Evolutionary conservation across 30 jellyfish, hydroid and myxozoan species (phyloP), one percentile per base, ranked within the genome.

Genomic region (Clytia hemisphaerica): DNA sequence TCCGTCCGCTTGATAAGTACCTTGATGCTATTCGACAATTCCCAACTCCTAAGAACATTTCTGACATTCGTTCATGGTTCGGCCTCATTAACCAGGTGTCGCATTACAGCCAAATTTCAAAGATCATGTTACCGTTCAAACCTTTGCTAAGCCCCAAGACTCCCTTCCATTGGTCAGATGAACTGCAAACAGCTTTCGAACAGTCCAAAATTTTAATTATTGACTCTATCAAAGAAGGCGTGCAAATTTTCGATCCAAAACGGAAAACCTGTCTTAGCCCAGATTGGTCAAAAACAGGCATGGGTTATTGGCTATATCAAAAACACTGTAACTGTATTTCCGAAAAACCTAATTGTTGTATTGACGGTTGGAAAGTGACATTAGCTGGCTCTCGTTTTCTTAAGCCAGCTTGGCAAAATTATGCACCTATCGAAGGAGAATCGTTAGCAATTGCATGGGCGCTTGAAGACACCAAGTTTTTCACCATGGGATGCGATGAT

Each of bases 371-470:
- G 80, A 68, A 49, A 28, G 57, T 48, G 50, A 49, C 80, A 15
- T 36, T 68, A 21, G 57, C 49, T 4, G 79, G 82, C 61, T 38
- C 55, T 22, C 70, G 83, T 22, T 71, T 71, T 34, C 67, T 70
- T 32, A 29, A 57, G 5, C 25, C 79, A 24, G 82, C 82, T 6
- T 27, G 32, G 48, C 27, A 22, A 24, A 28, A 36, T 12, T 71
- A 71, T 35, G 82, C 83, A 4, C 82, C 83, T 7, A 71, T 71
- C 32, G 82, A 71, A 22, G 83, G 83, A 6, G 83, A 71, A 36
- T 59, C 85, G 15, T 34, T 53, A 6, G 83, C 83, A 25, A 49
- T 71, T 21, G 82, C 82, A 26, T 73, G 40, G 15, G 68, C 82
- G n/a, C 69, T 71, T 71, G 69, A 51, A 15, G 60, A 71, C 24